Base-by-base conservation (phyloP, 2,888 invertebrate species). In the Gymnoscelis rufifasciata region DNA sequence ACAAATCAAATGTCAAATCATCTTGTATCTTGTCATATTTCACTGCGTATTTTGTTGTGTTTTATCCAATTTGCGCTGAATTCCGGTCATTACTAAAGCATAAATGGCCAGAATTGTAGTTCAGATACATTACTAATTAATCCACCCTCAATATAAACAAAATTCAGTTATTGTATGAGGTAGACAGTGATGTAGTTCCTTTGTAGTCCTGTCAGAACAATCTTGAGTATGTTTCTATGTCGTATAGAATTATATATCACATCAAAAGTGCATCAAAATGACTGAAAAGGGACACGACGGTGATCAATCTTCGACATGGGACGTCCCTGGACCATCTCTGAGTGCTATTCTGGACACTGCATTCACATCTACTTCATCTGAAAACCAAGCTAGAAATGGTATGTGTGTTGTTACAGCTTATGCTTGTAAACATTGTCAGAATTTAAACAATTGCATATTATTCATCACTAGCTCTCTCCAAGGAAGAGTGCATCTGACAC, bases 291-390 rank as follows among this genome's bases (percentile, higher is more conserved):
- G 75, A 37, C 79, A 69, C 56, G 79, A 78, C 49, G 76, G 80
- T 48, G 80, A 82, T 37, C 79, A 74, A 45, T 70, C 79, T 24
- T 68, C 79, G 47, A 71, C 83, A 40, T 88, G 88, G 87, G 83
- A 87, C 63, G 69, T 82, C 52, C 81, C 87, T 49, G 87, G 83
- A 14, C 83, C 83, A 41, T 90, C 91, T 7, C 65, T 92, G 57
- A 91, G 90, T 40, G 91, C 91, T 70, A 91, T 92, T 67, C 83
- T 92, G 57, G 90, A 91, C 67, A 90, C 91, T 51, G 91, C 90
- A 51, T 92, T 91, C 67, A 88, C 90, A 52, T 90, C 91, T 50
- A 86, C 90, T 46, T 86, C 88, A 37, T 75, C 79, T 54, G 83
- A 83, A 52, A 76, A 62, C 62, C 80, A 71, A 56, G 68, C 72